A percentile compares a stretch with the other conserved stretches of the same genome.
These are phyloP conservation scores for Coccyzus lansbergi DNA, from an alignment of 2,797 vertebrate species.

Conservation along the genomic window DNA sequence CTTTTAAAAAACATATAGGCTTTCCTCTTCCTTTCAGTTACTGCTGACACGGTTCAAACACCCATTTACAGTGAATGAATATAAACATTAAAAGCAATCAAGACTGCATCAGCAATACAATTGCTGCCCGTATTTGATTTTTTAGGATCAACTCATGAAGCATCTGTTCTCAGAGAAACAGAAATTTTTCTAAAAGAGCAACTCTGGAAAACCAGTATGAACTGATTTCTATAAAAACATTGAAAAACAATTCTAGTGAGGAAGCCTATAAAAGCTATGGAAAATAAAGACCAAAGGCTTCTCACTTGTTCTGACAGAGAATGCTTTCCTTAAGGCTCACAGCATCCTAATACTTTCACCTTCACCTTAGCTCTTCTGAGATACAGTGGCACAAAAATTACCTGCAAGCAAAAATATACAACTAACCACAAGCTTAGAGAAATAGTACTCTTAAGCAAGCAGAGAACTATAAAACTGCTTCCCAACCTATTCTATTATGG, in stretches of 20 bases:
- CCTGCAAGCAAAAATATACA: not conserved
- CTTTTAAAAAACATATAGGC: not conserved
- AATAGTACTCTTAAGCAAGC: not conserved
- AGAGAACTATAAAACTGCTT: not conserved
- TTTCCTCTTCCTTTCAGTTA: not conserved
- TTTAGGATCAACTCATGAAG: not conserved
- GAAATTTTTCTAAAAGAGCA: not conserved
- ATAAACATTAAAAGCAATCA: not conserved
- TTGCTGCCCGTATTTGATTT: not conserved
- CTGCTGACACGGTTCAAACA: not conserved
- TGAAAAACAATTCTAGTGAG: not conserved
- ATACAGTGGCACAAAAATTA: not conserved
- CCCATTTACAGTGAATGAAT: not conserved
- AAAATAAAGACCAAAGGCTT: not conserved
- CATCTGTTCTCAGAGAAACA: not conserved
- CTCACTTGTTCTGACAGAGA: not conserved
- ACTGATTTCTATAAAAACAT: not conserved
- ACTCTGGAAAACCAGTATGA: not conserved
- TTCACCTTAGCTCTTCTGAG: not conserved
- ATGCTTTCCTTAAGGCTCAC: not conserved
- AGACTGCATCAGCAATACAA: not conserved
- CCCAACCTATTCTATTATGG: not conserved
- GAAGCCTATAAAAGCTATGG: not conserved
- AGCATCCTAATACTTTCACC: not conserved
- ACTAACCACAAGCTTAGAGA: not conserved